Base-by-base conservation (phyloP, 2,797 vertebrate species). In the Champsocephalus esox region DNA sequence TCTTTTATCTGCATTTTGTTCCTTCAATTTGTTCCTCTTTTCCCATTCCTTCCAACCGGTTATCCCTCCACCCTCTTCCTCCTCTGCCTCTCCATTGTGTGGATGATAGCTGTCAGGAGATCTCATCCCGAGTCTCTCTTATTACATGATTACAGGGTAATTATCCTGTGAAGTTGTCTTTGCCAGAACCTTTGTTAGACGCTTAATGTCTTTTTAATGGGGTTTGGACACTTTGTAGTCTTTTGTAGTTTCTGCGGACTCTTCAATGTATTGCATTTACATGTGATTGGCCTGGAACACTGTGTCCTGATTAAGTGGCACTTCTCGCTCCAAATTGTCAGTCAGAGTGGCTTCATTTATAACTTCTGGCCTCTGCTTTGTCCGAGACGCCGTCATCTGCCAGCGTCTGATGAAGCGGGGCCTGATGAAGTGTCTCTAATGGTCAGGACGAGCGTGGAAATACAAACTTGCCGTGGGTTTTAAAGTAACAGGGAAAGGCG, bases 151-250 rank as follows among this genome's bases (percentile, higher is more conserved):
- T 88, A 87, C 82, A 85, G 89, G 85, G 77, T 90, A 88, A 91
- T 90, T 88, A 91, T 89, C 88, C 83, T 82, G 79, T 90, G 91
- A 90, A 87, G 88, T 89, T 90, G 88, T 89, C 89, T 90, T 88
- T 89, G 84, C 87, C 86, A 66, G 78, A 87, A 81, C 87, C 86
- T 80, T 75, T 90, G 84, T 91, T 87, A 91, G 86, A 85, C 75
- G 49, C 82, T 85, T 90, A 89, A 92, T 92, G 89, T 91, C 84
- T 92, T 90, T 91, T 92, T 91, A 91, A 92, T 92, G 86, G 88
- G 78, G 65, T 89, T 86, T 87, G 62, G 86, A 90, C 85, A 84
- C 72, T 61, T 66, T 70, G 75, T 79, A 83, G 63, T 83, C 80
- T 83, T 87, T 84, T 88, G 79, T 83, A 83, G 75, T 86, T 82